These are phyloP conservation scores for Tigriopus californicus DNA, from an alignment of 2,888 invertebrate species.

Conservation along the genomic window DNA sequence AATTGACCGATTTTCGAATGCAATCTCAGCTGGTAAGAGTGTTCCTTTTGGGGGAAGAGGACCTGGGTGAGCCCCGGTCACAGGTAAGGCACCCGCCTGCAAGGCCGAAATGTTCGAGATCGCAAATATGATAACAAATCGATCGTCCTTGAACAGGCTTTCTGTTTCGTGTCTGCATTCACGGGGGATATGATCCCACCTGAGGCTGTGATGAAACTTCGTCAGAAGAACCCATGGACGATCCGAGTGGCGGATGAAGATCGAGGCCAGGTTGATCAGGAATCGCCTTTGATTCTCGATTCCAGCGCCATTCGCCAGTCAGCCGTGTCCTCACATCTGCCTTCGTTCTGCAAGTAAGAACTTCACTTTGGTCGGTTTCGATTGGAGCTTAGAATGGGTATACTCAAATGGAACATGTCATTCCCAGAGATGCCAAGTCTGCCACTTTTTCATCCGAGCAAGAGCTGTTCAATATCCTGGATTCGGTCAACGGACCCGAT, in stretches of 20 bases:
- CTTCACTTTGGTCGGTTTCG: background rate
- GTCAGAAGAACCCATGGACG: slow-evolving; percentile 4
- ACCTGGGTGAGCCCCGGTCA: background rate
- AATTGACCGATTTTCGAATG: slow-evolving; percentile 8
- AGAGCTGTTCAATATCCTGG: slow-evolving; percentile 4
- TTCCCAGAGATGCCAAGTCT: too few relatives aligned
- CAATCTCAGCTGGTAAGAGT: background rate
- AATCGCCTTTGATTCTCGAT: background rate
- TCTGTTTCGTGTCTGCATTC: slow-evolving; percentile 6
- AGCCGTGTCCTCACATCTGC: background rate
- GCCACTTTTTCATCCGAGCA: background rate
- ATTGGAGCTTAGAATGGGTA: too few relatives aligned
- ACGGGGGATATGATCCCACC: slow-evolving; percentile 4
- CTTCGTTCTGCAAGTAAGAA: background rate
- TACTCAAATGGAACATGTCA: too few relatives aligned
- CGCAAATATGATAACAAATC: too few relatives aligned
- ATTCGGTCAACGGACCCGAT: background rate
- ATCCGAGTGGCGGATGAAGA: slow-evolving; percentile 9
- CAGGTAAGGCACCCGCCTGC: background rate
- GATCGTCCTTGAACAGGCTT: background rate
- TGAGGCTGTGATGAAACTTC: slow-evolving; percentile 11
- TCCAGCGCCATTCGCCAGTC: background rate
- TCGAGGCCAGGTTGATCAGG: background rate
- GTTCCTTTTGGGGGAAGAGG: slow-evolving; percentile 2
- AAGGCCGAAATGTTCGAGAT: too few relatives aligned